Evolutionary conservation across 2,888 invertebrate species (phyloP), one percentile per base, ranked within the genome.

Genomic region (Heliconius aoede): DNA sequence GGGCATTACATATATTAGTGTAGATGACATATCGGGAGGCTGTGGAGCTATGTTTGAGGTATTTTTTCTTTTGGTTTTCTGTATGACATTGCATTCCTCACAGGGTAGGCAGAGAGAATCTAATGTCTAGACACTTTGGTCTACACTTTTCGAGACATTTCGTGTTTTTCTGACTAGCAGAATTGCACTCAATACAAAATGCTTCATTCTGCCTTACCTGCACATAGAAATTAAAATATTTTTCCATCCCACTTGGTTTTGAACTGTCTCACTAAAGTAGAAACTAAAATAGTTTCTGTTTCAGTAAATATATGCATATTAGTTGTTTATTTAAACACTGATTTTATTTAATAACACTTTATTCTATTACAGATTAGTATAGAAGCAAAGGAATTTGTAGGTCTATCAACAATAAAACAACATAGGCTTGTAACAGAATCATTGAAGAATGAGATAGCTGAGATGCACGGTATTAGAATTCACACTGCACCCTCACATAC

Each of bases 41-140:
- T 97, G 97, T 87, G 97, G 97, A 3, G 97, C 97, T 24, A 97
- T 97, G 97, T 97, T 96, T 89, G 97, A 97, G 90, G 95, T 96
- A 72, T 26, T 32, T 15, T 55, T n/a, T 24, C 5, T 36, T 36
- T 8, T 36, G 36, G 13, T 46, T 28, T 40, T 28, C n/a, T 11
- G n/a, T n/a, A n/a, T 55, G 8, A 55, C 8, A 55, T 4, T 46
- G 21, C 46, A 8, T 46, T 46, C 21, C 2, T 7, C 46, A 46
- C 40, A 40, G 40, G 15, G 4, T 40, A 40, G 40, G 40, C 40
- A 4, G 15, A 40, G 15, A 40, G 13, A 3, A 40, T 40, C 4
- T 40, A 21, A 8, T 46, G 46, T 21, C 46, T 21, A 46, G 46
- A 3, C 46, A 46, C 46, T 8, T 4, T 13, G 36, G 9, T 32